A percentile compares a stretch with the other conserved stretches of the same genome.
Conservation (phyloP, 1,140 invertebrate species). For the Drosophila trapezifrons region DNA sequence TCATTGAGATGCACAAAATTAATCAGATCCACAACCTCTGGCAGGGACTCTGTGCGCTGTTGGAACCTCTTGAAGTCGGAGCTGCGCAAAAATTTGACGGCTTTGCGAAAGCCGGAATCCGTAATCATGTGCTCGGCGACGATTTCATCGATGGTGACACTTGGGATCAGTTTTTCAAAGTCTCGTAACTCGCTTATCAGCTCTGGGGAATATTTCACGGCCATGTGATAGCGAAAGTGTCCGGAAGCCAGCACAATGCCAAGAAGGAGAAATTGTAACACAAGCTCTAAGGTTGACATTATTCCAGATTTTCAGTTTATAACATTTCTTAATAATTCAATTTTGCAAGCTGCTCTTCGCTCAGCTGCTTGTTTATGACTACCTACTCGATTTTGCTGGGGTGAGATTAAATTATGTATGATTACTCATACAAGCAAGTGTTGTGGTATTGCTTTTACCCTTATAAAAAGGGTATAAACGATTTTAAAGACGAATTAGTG, state of each 20-base stretch:
- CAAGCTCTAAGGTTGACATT: conserved; percentile 1
- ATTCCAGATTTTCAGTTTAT: neutral
- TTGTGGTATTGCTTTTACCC: neutral
- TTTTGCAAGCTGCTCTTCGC: neutral
- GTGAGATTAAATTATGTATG: conserved; percentile 1
- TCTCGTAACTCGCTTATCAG: conserved; percentile 66
- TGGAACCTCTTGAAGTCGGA: conserved; percentile 58
- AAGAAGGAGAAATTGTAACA: conserved; percentile 16
- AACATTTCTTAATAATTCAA: neutral
- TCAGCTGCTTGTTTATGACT: conserved; percentile 17
- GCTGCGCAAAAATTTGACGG: conserved; percentile 62
- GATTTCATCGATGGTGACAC: conserved; percentile 55
- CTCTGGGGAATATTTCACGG: conserved; percentile 63
- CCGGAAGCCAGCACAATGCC: conserved; percentile 14
- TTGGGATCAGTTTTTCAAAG: conserved; percentile 65
- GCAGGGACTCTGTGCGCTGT: conserved; percentile 52
- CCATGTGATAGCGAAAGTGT: neutral
- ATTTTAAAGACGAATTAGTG: neutral
- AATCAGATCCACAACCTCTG: conserved; percentile 69
- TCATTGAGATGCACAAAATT: conserved; percentile 72
- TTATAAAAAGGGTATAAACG: neutral
- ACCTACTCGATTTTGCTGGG: neutral
- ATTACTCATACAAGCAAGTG: neutral
- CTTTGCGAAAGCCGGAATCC: conserved; percentile 72
- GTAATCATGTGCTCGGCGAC: conserved; percentile 70